These are phyloP conservation scores for Bubalus kerabau DNA, from an alignment of 2,113 vertebrate species.

Conservation along the genomic window DNA sequence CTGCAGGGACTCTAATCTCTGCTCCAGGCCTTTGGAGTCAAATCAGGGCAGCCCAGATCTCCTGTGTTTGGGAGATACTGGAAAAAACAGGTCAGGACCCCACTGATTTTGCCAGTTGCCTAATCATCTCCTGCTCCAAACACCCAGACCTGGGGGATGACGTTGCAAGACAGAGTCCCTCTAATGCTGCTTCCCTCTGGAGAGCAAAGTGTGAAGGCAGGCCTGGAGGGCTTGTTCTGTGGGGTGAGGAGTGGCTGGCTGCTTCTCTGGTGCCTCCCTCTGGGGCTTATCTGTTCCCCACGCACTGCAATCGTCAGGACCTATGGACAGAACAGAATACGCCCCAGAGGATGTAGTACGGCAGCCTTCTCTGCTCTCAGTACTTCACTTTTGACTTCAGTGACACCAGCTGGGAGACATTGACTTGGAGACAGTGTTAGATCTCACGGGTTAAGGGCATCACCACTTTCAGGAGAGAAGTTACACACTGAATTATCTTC, in stretches of 20 bases:
- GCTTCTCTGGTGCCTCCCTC: background rate
- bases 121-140: background rate
- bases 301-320: background rate
- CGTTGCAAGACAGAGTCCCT: background rate
- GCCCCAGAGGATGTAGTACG: accelerated
- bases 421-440: background rate
- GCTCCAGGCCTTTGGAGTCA: background rate
- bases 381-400: background rate
- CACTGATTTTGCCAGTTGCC: background rate
- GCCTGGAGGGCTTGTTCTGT: background rate
- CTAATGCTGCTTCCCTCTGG: background rate
- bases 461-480: background rate
- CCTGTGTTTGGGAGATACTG: background rate
- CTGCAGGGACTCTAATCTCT: background rate
- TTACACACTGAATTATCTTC: background rate
- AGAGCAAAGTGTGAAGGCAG: background rate
- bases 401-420: background rate
- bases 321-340: background rate
- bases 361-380: background rate
- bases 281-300: background rate
- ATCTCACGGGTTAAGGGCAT: background rate
- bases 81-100: background rate
- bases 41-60: background rate
- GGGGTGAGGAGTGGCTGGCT: background rate
- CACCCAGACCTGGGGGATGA: background rate